Percentiles rank a stretch among this genome's conserved stretches.
Conservation (phyloP, 2,888 invertebrate genomes). For the Ecdyonurus torrentis region DNA sequence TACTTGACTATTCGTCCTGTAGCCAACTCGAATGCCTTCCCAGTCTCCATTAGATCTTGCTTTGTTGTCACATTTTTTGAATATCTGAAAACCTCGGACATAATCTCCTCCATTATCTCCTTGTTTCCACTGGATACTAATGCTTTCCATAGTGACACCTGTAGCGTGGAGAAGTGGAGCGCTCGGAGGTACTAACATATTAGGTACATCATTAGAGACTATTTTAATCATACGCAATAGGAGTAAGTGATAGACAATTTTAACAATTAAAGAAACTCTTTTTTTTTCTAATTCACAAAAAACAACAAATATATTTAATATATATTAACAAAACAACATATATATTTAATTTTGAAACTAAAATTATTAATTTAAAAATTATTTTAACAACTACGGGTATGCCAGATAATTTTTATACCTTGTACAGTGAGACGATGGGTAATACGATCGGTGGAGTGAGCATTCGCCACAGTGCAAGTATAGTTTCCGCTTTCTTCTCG, state of each 20-base stretch:
- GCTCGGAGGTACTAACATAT: slow-evolving; percentile 18
- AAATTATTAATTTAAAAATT: no score
- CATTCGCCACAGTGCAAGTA: slow-evolving; percentile 15
- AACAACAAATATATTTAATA: not conserved
- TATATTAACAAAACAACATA: not conserved
- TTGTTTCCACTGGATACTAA: slow-evolving; percentile 20
- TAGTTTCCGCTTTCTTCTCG: slow-evolving; percentile 18
- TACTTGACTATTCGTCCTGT: slow-evolving; percentile 14
- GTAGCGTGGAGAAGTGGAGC: slow-evolving; percentile 19
- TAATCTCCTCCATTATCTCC: slow-evolving; percentile 19
- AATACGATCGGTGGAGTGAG: slow-evolving; percentile 15
- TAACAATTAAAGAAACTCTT: no score
- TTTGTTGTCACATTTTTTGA: slow-evolving; percentile 17
- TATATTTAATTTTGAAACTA: not conserved
- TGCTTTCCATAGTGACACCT: slow-evolving; percentile 16
- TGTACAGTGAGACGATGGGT: slow-evolving; percentile 16
- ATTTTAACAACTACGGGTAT: no score
- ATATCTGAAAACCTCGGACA: slow-evolving; percentile 18
- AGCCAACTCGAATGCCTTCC: slow-evolving; percentile 17
- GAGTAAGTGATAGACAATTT: no score
- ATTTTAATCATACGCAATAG: not conserved
- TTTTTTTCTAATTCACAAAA: not conserved
- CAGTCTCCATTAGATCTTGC: slow-evolving; percentile 14
- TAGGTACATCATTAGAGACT: not conserved
- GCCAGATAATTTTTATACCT: no score